Base-by-base conservation (phyloP, 1,140 invertebrate species). In the Brachionus calyciflorus region DNA sequence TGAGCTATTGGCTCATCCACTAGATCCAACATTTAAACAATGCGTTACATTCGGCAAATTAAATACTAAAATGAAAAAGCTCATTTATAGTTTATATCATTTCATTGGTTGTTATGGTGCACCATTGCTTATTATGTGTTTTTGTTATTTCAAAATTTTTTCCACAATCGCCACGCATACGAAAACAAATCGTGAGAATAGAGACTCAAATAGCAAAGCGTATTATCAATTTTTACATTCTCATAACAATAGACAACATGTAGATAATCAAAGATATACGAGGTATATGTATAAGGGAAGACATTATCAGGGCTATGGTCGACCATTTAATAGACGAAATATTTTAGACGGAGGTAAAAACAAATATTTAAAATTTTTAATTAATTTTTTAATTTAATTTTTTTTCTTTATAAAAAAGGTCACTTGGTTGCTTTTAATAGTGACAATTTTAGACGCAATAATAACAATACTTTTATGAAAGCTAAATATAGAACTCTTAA, bases 51-150 rank as follows among this genome's bases (percentile, higher is more conserved):
- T 73, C 33, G 46, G 28, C 19, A 73, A 33, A 37, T 12, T 73
- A 55, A 55, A 73, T 21, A 73, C 69, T 37, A 26, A 51, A 73
- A 24, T 55, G 30, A 73, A 73, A 55, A 49, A 73, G 69, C 21
- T 73, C 2, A 55, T 55, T 14, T 73, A 73, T 28, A 51, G 46
- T 24, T 49, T 73, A 24, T 73, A 73, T 26, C 46, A 73, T 49
- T 73, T 73, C 51, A 55, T 33, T 55, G 69, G 69, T 40, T 73
- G 69, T 51, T 73, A 73, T 51, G 69, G 69, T 40, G 69, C 69
- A 73, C 69, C 69, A 24, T 73, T 73, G 28, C 24, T 73, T 10
- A 55, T 73, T n/a, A 73, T 73, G 69, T 40, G 19, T 21, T 73
- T 26, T 73, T 73, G 69, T 73, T 73, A 73, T 37, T 37, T 55